Evolutionary conservation across 2,797 vertebrate species (phyloP).

Genomic region (Aldrovandia affinis): DNA sequence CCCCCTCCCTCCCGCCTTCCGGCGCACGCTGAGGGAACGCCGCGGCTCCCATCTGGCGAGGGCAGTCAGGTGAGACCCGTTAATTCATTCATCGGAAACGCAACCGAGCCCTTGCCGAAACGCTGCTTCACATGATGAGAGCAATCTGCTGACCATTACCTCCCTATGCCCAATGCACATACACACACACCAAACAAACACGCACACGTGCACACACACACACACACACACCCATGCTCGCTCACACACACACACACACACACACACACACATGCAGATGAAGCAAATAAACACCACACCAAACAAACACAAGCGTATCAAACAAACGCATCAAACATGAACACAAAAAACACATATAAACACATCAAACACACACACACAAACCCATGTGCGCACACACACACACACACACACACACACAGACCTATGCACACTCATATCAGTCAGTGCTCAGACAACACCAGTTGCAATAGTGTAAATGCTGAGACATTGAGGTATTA

Average conservation of each 20-base stretch:
- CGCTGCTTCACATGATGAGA: background rate
- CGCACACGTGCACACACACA: background rate
- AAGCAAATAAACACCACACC: too few relatives aligned
- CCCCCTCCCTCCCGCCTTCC: background rate
- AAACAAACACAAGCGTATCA: too few relatives aligned
- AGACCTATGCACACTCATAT: background rate
- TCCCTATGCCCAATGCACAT: slow-evolving; percentile 1
- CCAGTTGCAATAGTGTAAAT: too few relatives aligned
- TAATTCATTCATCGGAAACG: slow-evolving; percentile 18
- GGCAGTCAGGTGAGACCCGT: slow-evolving; percentile 15
- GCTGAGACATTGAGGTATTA: too few relatives aligned
- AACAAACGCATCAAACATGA: too few relatives aligned
- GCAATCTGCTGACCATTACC: slow-evolving; percentile 22
- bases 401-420: background rate
- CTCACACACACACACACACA: too few relatives aligned
- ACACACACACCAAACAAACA: background rate
- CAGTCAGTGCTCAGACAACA: too few relatives aligned
- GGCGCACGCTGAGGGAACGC: background rate
- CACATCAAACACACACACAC: too few relatives aligned
- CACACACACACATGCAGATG: background rate
- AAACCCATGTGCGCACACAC: background rate
- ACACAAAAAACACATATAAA: too few relatives aligned
- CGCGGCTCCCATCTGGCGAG: background rate
- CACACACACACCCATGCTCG: background rate
- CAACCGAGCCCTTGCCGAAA: slow-evolving; percentile 9